Percentiles rank a stretch among this genome's conserved stretches.
Evolutionary conservation across 2,888 invertebrate species (phyloP).

Genomic region (Hirtodrosophila histrioides): DNA sequence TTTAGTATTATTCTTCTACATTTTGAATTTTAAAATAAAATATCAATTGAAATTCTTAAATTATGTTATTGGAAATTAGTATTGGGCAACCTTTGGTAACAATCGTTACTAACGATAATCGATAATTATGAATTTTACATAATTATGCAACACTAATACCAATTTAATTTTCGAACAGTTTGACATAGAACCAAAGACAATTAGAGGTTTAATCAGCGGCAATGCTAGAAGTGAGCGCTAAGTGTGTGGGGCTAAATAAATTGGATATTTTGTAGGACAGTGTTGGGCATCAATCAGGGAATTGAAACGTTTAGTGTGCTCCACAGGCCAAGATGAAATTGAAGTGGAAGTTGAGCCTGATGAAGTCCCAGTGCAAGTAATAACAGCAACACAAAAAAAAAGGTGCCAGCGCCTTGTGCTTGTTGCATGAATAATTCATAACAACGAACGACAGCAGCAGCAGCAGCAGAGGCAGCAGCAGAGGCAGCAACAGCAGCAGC

Average conservation of each 20-base stretch:
- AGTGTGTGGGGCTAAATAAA: neutral
- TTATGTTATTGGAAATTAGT: no score
- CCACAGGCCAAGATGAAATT: slow-evolving; percentile 40
- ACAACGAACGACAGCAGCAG: slow-evolving; percentile 56
- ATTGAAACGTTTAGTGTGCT: slow-evolving; percentile 57
- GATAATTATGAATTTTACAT: no score
- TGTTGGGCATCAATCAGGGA: slow-evolving; percentile 32
- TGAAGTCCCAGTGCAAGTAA: slow-evolving; percentile 50
- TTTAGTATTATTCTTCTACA: no score
- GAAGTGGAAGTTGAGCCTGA: slow-evolving; percentile 30
- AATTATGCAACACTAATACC: no score
- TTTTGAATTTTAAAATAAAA: no score
- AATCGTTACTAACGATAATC: no score
- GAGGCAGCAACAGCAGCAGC: neutral
- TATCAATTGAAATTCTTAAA: no score
- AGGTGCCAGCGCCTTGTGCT: slow-evolving; percentile 55
- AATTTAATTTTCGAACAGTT: no score
- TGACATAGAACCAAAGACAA: no score
- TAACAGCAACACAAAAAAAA: slow-evolving; percentile 21
- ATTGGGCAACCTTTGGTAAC: no score
- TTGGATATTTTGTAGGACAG: slow-evolving; percentile 21
- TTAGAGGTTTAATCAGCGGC: no score
- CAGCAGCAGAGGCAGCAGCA: slow-evolving; percentile 11
- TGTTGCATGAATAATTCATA: slow-evolving; percentile 78
- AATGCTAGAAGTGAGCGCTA: no score